phyloP scores from a whole-genome alignment of 2,888 invertebrate species.

The Diogma glabrata region DNA sequence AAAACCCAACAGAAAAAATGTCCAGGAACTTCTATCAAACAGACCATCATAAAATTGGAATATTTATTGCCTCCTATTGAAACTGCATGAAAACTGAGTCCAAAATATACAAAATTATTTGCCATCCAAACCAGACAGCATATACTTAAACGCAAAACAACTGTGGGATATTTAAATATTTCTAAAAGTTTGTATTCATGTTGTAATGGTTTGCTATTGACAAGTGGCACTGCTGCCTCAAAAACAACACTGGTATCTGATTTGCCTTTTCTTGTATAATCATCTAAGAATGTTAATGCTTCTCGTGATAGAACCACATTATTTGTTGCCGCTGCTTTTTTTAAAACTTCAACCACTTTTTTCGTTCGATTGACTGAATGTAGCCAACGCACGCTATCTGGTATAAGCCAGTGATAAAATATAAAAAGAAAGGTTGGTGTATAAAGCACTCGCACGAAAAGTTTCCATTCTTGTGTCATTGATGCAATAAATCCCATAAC shows the following conservation, averaged over 20 bases:
- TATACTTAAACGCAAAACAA: neutral
- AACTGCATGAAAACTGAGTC: neutral
- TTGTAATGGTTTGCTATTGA: too few relatives aligned
- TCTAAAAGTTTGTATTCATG: too few relatives aligned
- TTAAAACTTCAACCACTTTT: slow-evolving; percentile 45
- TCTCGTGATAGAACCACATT: slow-evolving; percentile 27
- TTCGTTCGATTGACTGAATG: slow-evolving; percentile 41
- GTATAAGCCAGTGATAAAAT: slow-evolving; percentile 51
- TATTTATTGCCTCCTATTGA: neutral
- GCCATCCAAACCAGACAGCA: neutral
- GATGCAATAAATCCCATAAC: neutral
- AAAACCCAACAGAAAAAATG: neutral
- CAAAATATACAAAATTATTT: neutral
- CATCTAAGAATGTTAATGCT: neutral
- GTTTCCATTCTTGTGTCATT: neutral
- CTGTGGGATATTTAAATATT: neutral
- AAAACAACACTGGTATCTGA: too few relatives aligned
- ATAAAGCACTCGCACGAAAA: neutral
- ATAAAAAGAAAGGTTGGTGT: neutral
- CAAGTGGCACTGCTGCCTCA: too few relatives aligned
- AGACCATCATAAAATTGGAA: neutral
- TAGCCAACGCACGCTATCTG: slow-evolving; percentile 62
- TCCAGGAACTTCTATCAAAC: neutral
- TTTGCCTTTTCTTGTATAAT: too few relatives aligned
- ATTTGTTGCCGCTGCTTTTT: slow-evolving; percentile 46